phyloP scores from a whole-genome alignment of 2,113 vertebrate species.

The Ophthalmolycus amberensis region DNA sequence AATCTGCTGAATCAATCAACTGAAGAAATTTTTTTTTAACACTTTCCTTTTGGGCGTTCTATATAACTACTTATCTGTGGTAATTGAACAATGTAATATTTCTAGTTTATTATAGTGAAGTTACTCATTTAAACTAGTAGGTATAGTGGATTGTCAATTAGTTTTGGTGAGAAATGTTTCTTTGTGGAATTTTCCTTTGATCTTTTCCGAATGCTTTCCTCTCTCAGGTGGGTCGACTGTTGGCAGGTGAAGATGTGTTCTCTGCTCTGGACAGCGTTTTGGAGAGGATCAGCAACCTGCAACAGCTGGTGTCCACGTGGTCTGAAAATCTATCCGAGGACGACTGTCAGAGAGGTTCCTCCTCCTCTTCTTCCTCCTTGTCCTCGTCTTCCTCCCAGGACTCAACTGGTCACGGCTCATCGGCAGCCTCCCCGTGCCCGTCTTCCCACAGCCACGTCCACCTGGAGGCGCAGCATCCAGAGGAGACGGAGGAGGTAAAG shows the following conservation, averaged over 20 bases:
- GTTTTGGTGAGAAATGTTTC: neutral
- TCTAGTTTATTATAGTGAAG: neutral
- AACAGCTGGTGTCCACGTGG: conserved; percentile 86
- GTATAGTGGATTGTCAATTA: neutral
- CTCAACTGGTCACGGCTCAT: conserved; percentile 70
- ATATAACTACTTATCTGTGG: neutral
- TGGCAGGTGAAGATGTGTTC: conserved; percentile 84
- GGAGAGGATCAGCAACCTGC: conserved; percentile 87
- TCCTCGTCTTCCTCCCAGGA: conserved; percentile 72
- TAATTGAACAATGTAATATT: neutral
- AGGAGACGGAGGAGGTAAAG: conserved; percentile 58
- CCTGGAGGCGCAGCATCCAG: conserved; percentile 77
- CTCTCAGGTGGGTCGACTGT: conserved; percentile 48
- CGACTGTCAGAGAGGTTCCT: conserved; percentile 80
- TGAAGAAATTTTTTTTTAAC: too few relatives aligned
- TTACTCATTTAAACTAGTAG: neutral
- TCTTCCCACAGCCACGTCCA: conserved; percentile 81
- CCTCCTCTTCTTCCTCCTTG: conserved; percentile 75
- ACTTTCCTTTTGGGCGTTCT: neutral
- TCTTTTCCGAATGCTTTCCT: neutral
- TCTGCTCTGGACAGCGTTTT: conserved; percentile 87
- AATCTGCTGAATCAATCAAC: neutral
- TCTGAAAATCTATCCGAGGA: conserved; percentile 85
- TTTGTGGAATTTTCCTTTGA: neutral
- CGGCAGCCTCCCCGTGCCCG: conserved; percentile 59